A percentile compares a stretch with the other conserved stretches of the same genome.
These are phyloP conservation scores for Phaenicophaeus curvirostris DNA, from an alignment of 2,797 vertebrate genomes.

Conservation along the genomic window DNA sequence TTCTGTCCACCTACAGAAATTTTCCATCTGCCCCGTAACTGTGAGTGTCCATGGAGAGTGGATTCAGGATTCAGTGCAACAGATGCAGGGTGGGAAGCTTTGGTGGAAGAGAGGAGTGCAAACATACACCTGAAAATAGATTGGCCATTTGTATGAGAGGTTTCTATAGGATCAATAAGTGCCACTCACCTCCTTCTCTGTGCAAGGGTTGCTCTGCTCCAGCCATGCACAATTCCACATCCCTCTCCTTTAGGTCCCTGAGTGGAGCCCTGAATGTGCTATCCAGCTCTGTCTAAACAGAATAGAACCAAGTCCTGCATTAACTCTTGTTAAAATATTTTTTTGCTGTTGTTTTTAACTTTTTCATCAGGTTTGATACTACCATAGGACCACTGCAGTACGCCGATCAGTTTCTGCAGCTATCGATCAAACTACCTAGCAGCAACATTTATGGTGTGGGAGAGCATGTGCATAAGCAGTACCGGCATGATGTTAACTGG, in stretches of 20 bases:
- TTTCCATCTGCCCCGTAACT: not conserved
- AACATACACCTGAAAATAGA: not conserved
- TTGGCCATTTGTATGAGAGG: not conserved
- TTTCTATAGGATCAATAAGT: not conserved
- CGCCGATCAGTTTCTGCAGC: conserved; percentile 91
- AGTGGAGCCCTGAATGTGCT: not conserved
- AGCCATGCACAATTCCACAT: not conserved
- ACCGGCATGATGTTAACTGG: conserved; percentile 88
- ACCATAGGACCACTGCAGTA: conserved; percentile 89
- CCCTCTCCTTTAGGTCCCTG: not conserved
- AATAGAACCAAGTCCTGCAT: not conserved
- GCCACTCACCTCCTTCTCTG: accelerated
- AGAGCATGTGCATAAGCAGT: conserved; percentile 90
- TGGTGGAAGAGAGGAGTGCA: not conserved
- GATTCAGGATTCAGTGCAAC: not conserved
- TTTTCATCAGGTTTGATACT: conserved; percentile 85
- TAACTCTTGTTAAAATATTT: not conserved
- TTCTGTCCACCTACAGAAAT: not conserved
- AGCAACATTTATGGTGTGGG: conserved; percentile 92
- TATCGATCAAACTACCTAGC: conserved; percentile 88
- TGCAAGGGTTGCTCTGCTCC: not conserved
- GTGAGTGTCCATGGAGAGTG: not conserved
- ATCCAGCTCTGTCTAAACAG: not conserved
- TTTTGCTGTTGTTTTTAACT: not conserved
- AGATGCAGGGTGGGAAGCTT: not conserved